Evolutionary conservation across 2,888 invertebrate genomes (phyloP), one percentile per base, ranked within the genome.

Genomic region (Anthrax anthrax): DNA sequence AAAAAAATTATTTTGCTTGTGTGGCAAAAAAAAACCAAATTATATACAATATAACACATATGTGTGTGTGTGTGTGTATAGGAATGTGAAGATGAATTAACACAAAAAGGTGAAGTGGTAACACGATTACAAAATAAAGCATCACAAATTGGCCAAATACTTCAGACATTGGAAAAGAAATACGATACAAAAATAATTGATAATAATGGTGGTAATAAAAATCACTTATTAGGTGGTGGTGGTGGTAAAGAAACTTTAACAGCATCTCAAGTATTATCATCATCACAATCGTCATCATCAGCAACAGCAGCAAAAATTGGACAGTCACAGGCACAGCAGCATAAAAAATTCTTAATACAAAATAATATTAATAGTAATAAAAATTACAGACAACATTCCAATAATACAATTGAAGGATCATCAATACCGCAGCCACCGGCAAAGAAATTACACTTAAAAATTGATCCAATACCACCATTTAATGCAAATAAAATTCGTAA

Each of bases 61-160:
- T n/a, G n/a, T n/a, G n/a, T n/a, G n/a, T n/a, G n/a, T n/a, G n/a
- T n/a, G n/a, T n/a, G n/a, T n/a, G n/a, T n/a, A 51, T 75, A 90
- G 90, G 90, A 90, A 75, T 91, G 90, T 76, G 94, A 95, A 74
- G 80, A 81, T 74, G 90, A 92, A 70, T 76, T 95, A 69, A 91
- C 91, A 62, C 90, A 94, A 75, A 95, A 95, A 71, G 91, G 90
- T 60, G 90, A 92, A 73, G 83, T 92, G 81, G 92, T 95, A 61
- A 83, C 85, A 67, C 84, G 91, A 60, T 82, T 95, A 59, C 95
- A 95, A 72, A 84, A 84, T 62, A 95, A 94, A 76, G 91, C 92
- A 58, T 85, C 86, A 65, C 91, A 92, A 72, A 91, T 95, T 71
- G 90, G 91, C 72, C 85, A 87, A 75, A 85, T 91, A 68, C 79